Base-by-base conservation (phyloP, 1,140 invertebrate genomes). In the Euwallacea fornicatus region DNA sequence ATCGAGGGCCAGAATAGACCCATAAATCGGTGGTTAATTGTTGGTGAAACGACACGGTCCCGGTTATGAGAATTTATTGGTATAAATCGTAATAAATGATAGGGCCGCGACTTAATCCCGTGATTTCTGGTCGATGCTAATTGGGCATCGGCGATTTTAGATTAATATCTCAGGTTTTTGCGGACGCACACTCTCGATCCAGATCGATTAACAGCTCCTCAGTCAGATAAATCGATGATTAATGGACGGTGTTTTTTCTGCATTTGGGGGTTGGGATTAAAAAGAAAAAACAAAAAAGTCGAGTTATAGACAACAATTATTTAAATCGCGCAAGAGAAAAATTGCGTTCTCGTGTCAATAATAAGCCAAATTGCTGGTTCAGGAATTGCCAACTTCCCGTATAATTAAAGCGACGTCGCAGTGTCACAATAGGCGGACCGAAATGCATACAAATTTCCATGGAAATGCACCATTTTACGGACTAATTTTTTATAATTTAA, bases 111-210 rank as follows among this genome's bases (percentile, higher is more conserved):
- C 63, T 54, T 65, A 65, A 65, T 65, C 63, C 50, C 7, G 63
- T 65, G 63, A 65, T 65, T 65, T 65, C 63, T 65, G 63, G 63
- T 65, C 63, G 63, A 65, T 65, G 63, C 63, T 65, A 65, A 65
- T 65, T 65, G 63, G 63, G 63, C 63, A 54, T 65, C 63, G 63
- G 46, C 63, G 63, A 65, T 65, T 54, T 65, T 41, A 65, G 63
- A 65, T 65, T 65, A 65, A 65, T 65, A 65, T 65, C 46, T 53
- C 63, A 41, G 61, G 61, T 63, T 63, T 63, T 63, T 63, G 61
- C 61, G 21, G 21, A 33, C 21, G 42, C 61, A 7, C 61, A 13
- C 61, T 63, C 61, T 47, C 61, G 61, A 63, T 63, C 61, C 61
- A 63, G 61, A 63, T 63, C 63, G 50, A 54, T 54, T 65, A 65